Evolutionary conservation across 2,797 vertebrate genomes (phyloP).

Genomic region (Sebastes taczanowskii): DNA sequence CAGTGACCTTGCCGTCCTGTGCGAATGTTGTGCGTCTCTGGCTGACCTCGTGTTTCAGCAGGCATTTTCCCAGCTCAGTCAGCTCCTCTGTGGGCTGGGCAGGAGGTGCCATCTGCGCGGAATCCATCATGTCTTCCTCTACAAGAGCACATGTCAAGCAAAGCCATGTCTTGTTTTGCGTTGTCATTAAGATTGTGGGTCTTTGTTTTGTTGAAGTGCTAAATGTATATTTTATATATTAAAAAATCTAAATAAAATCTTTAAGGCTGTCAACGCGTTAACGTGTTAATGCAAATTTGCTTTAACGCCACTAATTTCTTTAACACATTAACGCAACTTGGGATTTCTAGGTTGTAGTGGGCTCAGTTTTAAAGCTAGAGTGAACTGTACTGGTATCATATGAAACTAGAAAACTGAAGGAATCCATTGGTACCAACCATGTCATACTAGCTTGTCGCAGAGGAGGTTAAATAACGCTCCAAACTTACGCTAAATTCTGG

Average conservation of each 20-base stretch:
- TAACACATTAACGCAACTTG: too few species aligned
- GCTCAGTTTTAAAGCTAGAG: too few species aligned
- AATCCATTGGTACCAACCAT: too few species aligned
- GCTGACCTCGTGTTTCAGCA: conserved; percentile 92
- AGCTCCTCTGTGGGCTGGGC: conserved; percentile 86
- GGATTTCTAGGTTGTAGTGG: too few species aligned
- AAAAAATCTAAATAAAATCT: background rate
- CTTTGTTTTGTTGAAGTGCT: background rate
- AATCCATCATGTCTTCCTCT: conserved; percentile 91
- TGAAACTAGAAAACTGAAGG: too few species aligned
- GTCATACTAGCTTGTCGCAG: too few species aligned
- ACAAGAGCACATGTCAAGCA: conserved; percentile 15
- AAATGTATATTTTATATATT: background rate
- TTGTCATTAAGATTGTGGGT: background rate
- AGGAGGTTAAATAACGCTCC: too few species aligned
- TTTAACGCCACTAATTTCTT: too few species aligned
- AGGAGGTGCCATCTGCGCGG: conserved; percentile 69
- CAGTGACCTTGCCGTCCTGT: background rate
- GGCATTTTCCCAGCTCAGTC: conserved; percentile 92
- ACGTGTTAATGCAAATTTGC: too few species aligned
- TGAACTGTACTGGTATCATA: too few species aligned
- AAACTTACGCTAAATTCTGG: too few species aligned
- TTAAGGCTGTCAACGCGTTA: background rate
- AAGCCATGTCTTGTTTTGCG: background rate
- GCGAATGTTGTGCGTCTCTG: background rate